Evolutionary conservation across 2,113 vertebrate genomes (phyloP).

Genomic region (Salvelinus fontinalis): DNA sequence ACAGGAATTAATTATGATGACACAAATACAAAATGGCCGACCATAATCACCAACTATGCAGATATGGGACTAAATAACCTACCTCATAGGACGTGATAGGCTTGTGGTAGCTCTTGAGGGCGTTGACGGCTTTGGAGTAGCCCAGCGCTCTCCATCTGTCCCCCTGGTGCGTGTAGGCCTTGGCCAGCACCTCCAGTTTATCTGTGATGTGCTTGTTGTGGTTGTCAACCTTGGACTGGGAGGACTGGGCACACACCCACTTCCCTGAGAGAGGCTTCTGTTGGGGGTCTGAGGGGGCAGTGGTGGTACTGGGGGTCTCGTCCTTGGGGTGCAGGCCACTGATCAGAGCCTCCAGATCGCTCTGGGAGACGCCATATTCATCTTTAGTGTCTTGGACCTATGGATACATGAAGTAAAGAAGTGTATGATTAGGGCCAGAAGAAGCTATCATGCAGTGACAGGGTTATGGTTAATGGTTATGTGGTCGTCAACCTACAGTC

Average conservation of each 20-base stretch:
- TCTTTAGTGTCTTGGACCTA: conserved; percentile 66
- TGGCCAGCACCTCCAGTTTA: conserved; percentile 91
- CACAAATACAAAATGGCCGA: not conserved
- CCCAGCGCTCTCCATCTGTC: conserved; percentile 92
- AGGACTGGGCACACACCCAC: conserved; percentile 95
- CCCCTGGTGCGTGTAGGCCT: conserved; percentile 90
- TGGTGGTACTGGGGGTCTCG: conserved; percentile 39
- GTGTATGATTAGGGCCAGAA: not conserved
- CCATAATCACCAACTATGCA: not conserved
- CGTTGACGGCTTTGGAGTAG: conserved; percentile 92
- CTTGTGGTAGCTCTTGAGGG: conserved; percentile 93
- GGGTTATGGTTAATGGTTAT: not conserved
- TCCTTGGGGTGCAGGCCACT: conserved; percentile 73
- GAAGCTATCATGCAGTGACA: not conserved
- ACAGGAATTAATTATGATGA: too few species aligned
- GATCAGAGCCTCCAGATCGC: conserved; percentile 86
- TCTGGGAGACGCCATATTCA: conserved; percentile 78
- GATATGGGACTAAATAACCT: conserved; percentile 20
- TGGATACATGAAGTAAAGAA: not conserved
- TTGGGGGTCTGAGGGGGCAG: not conserved
- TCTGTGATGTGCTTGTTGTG: conserved; percentile 91
- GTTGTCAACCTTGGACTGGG: conserved; percentile 86
- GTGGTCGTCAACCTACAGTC: conserved; percentile 37
- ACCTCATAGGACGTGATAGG: conserved; percentile 90
- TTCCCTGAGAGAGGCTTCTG: conserved; percentile 68